These are phyloP conservation scores for Manis javanica DNA, from an alignment of 2,797 vertebrate genomes.

Conservation along the genomic window DNA sequence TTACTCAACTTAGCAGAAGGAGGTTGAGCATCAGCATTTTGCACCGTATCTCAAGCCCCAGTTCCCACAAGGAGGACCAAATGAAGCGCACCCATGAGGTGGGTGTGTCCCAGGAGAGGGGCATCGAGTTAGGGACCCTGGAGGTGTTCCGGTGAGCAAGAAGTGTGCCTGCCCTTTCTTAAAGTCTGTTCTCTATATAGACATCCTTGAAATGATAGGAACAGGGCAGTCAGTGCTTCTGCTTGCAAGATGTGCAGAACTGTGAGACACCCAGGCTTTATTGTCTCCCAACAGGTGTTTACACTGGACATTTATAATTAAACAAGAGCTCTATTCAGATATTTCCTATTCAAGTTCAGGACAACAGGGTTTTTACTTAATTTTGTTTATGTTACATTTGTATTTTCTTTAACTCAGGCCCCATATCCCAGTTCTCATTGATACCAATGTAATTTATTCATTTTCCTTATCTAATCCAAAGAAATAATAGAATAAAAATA, in stretches of 20 bases:
- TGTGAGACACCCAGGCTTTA: background rate
- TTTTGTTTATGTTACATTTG: background rate
- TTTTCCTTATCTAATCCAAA: background rate
- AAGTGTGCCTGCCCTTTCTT: background rate
- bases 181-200: background rate
- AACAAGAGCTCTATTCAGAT: background rate
- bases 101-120: background rate
- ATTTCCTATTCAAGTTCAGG: background rate
- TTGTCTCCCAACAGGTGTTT: background rate
- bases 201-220: background rate
- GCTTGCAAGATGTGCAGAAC: background rate
- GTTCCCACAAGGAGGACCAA: background rate
- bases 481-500: background rate
- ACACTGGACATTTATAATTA: background rate
- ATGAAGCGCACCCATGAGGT: background rate
- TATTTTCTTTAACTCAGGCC: background rate
- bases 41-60: background rate
- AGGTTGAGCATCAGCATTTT: background rate
- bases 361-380: background rate
- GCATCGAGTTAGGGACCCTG: background rate
- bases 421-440: background rate
- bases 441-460: background rate
- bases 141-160: background rate
- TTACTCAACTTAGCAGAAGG: background rate
- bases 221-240: background rate